Conservation (phyloP, 2,888 invertebrate species). For the Uloborus plumipes region DNA sequence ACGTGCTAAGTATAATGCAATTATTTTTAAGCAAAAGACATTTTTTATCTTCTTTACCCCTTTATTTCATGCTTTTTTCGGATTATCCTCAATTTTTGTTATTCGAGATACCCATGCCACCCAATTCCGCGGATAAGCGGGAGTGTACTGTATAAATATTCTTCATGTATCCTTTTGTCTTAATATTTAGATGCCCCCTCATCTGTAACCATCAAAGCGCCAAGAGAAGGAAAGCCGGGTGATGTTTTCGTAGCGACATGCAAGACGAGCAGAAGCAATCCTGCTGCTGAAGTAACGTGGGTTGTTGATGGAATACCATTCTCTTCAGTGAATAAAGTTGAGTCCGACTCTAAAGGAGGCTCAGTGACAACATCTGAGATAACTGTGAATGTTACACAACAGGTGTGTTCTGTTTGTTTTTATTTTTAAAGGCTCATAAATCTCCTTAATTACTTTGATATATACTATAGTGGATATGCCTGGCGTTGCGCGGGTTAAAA, state of each 20-base stretch:
- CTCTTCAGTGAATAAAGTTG: slow-evolving; percentile 63
- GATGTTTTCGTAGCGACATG: slow-evolving; percentile 89
- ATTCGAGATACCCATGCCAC: no score
- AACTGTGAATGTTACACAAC: slow-evolving; percentile 76
- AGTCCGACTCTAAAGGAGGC: slow-evolving; percentile 77
- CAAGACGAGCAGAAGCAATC: slow-evolving; percentile 86
- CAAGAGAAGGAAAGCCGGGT: slow-evolving; percentile 88
- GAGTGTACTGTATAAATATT: no score
- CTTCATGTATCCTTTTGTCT: no score
- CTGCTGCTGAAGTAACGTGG: slow-evolving; percentile 73
- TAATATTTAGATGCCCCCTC: slow-evolving; percentile 84
- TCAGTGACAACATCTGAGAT: slow-evolving; percentile 93
- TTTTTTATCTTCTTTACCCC: no score
- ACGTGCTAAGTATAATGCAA: no score
- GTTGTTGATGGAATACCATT: slow-evolving; percentile 71
- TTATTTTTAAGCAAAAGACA: no score
- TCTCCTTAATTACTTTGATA: not conserved
- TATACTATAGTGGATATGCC: not conserved
- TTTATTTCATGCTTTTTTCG: no score
- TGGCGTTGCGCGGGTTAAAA: no score
- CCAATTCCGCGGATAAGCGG: no score
- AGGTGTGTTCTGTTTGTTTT: slow-evolving; percentile 35
- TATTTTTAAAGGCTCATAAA: not conserved
- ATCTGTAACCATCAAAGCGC: slow-evolving; percentile 88
- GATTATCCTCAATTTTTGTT: no score